Base-by-base conservation (phyloP, 2,113 vertebrate species). In the Trichechus manatus region DNA sequence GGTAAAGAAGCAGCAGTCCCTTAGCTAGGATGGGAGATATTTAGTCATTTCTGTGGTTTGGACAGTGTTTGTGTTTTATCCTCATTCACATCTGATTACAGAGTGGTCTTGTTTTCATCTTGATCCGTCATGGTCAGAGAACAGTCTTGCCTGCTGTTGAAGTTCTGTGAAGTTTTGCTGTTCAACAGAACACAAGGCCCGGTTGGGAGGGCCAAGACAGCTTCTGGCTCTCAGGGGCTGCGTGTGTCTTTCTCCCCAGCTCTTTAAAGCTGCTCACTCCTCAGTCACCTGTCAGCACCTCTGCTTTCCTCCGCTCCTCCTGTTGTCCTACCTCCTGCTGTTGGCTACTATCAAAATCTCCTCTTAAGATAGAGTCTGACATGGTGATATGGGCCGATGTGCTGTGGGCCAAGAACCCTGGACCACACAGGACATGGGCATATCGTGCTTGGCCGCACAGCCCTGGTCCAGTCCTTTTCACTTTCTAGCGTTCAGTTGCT, bases 221-320 rank as follows among this genome's bases (percentile, higher is more conserved):
- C 14, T 42, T 27, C 4, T 27, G 10, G 64, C 3, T 31, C 9
- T 5, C 31, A 70, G 31, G 27, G 15, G 31, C 14, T 33, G 31
- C 15, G 15, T 33, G 14, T n/a, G 31, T 70, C 6, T 14, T 87
- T 56, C 61, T 44, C 50, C 27, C 0, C 53, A 42, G 42, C 33
- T 89, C 15, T 9, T 25, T 13, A 53, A 66, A 50, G n/a, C 3
- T 20, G 25, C 42, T 61, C 39, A 10, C 10, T n/a, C n/a, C n/a
- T n/a, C 23, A 36, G 42, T 33, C 19, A 33, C 27, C 8, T 25
- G 25, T n/a, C 53, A n/a, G 56, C 9, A 17, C 56, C 20, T 20
- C 27, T n/a, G 19, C 23, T 10, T 61, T 25, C 15, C 42, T 1
- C 1, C 1, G 1, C 61, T 25, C 22, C 42, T 1, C 1, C 0